A percentile compares a stretch with the other conserved stretches of the same genome.
These are phyloP conservation scores for Chromoteleia sp. DNA, from an alignment of 2,888 invertebrate genomes.

Conservation along the genomic window DNA sequence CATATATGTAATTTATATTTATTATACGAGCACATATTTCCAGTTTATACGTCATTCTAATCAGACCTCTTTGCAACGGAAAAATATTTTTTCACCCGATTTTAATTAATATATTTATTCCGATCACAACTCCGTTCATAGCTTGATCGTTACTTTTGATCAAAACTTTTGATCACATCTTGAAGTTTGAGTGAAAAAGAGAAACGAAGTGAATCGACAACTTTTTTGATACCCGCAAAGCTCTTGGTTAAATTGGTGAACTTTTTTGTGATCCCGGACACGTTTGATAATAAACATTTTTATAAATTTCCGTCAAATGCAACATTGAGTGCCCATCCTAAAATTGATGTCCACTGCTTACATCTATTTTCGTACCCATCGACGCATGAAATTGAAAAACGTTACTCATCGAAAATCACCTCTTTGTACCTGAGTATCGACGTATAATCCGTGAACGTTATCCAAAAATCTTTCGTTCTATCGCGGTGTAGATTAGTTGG, in stretches of 20 bases:
- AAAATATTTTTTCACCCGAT: too few species aligned
- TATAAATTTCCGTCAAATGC: slow-evolving; percentile 31
- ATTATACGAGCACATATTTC: too few species aligned
- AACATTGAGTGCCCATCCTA: slow-evolving; percentile 29
- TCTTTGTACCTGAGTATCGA: slow-evolving; percentile 15
- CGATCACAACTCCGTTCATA: neutral
- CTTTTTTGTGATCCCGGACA: neutral
- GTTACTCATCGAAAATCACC: slow-evolving; percentile 8
- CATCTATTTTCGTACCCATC: slow-evolving; percentile 32
- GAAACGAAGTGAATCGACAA: slow-evolving; percentile 14
- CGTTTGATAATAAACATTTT: slow-evolving; percentile 37
- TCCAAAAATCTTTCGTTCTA: slow-evolving; percentile 37
- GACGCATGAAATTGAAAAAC: slow-evolving; percentile 54
- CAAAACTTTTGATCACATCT: slow-evolving; percentile 4
- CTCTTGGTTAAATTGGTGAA: slow-evolving; percentile 8
- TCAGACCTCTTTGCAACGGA: too few species aligned
- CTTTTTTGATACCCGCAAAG: slow-evolving; percentile 3
- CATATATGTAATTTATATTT: too few species aligned
- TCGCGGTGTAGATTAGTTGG: too few species aligned
- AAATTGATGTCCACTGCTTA: slow-evolving; percentile 33
- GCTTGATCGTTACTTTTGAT: neutral
- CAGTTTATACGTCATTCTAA: too few species aligned
- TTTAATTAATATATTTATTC: neutral
- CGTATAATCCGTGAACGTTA: slow-evolving; percentile 20
- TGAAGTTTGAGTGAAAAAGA: neutral